A percentile compares a stretch with the other conserved stretches of the same genome.
These are phyloP conservation scores for Carlito syrichta DNA, from an alignment of 2,113 vertebrate species.

Conservation along the genomic window DNA sequence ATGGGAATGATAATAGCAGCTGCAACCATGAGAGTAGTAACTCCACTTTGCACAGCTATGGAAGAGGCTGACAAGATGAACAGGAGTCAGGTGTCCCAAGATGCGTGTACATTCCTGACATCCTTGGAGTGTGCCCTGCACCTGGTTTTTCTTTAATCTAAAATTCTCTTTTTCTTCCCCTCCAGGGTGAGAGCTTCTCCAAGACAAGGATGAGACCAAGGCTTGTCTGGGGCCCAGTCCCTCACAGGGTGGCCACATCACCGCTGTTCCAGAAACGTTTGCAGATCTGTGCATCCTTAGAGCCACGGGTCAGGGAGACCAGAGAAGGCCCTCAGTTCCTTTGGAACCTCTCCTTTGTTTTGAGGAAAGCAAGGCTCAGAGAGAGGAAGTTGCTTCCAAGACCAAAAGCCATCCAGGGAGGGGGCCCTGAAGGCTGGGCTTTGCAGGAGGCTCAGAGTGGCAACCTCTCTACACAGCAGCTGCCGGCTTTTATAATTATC, in stretches of 20 bases:
- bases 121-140: fast-evolving
- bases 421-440: neutral
- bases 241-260: neutral
- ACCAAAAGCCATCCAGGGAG: neutral
- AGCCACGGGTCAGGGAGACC: neutral
- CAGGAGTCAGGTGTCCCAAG: neutral
- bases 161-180: neutral
- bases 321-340: no score
- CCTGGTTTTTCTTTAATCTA: neutral
- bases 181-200: neutral
- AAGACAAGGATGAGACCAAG: neutral
- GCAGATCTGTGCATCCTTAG: neutral
- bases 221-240: neutral
- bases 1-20: neutral
- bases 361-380: neutral
- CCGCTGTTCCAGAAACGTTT: neutral
- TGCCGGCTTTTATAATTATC: neutral
- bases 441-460: neutral
- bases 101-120: neutral
- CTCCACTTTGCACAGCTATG: fast-evolving
- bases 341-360: neutral
- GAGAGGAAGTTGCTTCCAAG: neutral
- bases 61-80: neutral
- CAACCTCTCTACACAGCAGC: neutral
- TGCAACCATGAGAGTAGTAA: neutral